These are phyloP conservation scores for Paramormyrops hopkinsi DNA, from an alignment of 2,797 vertebrate species.

Conservation along the genomic window DNA sequence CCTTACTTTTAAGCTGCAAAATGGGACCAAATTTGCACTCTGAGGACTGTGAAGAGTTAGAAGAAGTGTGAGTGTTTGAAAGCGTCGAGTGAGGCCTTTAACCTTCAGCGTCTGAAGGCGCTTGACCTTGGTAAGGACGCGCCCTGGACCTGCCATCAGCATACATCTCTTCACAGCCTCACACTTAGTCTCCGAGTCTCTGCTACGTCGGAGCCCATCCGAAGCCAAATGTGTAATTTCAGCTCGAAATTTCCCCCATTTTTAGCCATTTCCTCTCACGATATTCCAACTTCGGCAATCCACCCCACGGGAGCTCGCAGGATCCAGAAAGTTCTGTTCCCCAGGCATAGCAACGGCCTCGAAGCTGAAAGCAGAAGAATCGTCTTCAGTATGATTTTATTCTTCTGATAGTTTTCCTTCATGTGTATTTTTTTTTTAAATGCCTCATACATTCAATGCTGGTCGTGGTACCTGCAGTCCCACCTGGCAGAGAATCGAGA, in stretches of 20 bases:
- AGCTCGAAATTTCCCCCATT: neutral
- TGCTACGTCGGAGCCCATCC: neutral
- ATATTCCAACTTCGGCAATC: neutral
- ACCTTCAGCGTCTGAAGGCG: neutral
- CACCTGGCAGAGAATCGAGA: neutral
- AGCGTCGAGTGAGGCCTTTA: neutral
- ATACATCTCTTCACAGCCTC: neutral
- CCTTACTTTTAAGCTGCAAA: neutral
- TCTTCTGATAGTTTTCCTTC: neutral
- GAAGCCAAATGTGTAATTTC: neutral
- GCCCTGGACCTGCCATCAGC: neutral
- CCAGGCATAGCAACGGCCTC: neutral
- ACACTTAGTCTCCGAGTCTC: neutral
- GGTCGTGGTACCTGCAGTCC: neutral
- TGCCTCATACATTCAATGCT: neutral
- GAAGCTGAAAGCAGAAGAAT: neutral
- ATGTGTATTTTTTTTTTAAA: neutral
- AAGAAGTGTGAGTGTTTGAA: neutral
- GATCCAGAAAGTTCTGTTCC: neutral
- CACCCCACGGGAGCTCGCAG: neutral
- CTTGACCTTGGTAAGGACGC: neutral
- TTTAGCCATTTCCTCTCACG: neutral
- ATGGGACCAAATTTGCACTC: neutral
- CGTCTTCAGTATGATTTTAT: neutral
- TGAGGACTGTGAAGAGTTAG: neutral